Percentiles rank a stretch among this genome's conserved stretches.
phyloP scores from a whole-genome alignment of 2,113 vertebrate genomes.

The Felis catus region F.catus_Fca126_mat1.0 CM031419.1:34693001-34693500 shows the following conservation, averaged over 20 bases:
- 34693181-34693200: constrained; percentile 90
- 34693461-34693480: no score
- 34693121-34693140: neutral
- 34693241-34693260: constrained; percentile 96
- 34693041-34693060: constrained; percentile 93
- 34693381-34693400: no score
- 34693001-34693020: constrained; percentile 93
- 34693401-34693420: no score
- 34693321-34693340: constrained; percentile 94
- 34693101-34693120: constrained; percentile 61
- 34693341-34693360: constrained; percentile 94
- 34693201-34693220: constrained; percentile 92
- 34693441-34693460: no score
- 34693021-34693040: constrained; percentile 93
- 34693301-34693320: constrained; percentile 95
- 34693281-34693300: constrained; percentile 93
- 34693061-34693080: constrained; percentile 96
- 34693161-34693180: constrained; percentile 85
- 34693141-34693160: constrained; percentile 44
- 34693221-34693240: constrained; percentile 89
- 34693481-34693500: no score
- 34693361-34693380: constrained; percentile 90
- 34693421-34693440: no score
- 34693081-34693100: constrained; percentile 96
- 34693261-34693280: constrained; percentile 91